phyloP scores from a whole-genome alignment of 2,888 invertebrate genomes.

The Gisinianus flammeolus region DNA sequence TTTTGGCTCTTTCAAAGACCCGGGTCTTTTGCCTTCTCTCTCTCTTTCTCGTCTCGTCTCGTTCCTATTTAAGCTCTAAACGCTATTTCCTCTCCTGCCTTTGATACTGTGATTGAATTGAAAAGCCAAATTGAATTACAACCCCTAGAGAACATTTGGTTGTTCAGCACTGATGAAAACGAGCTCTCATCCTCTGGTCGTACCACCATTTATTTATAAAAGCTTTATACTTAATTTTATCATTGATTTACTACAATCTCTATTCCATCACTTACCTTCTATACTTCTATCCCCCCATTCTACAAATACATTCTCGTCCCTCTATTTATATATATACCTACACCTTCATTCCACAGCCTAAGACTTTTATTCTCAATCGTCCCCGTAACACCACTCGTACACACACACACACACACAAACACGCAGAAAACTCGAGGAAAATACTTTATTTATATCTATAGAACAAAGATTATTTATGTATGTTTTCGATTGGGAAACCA shows the following conservation, averaged over 20 bases:
- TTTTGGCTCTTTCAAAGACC: too few relatives aligned
- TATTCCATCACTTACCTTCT: constrained; percentile 55
- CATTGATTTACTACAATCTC: constrained; percentile 57
- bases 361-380: background rate
- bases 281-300: background rate
- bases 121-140: constrained; percentile 60
- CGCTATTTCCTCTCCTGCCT: constrained; percentile 44
- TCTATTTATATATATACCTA: background rate
- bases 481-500: background rate
- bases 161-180: constrained; percentile 58
- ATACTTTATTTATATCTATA: background rate
- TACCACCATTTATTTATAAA: constrained; percentile 57
- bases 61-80: constrained; percentile 35
- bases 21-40: constrained; percentile 27
- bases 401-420: background rate
- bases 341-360: background rate
- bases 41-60: constrained; percentile 24
- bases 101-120: constrained; percentile 60
- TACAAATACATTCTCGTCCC: constrained; percentile 13
- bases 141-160: constrained; percentile 59
- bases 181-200: constrained; percentile 51
- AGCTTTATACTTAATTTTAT: constrained; percentile 58
- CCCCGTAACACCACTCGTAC: background rate
- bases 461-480: background rate
- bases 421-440: background rate